Conservation (phyloP, 2,113 vertebrate species). For the Murina feae region DNA sequence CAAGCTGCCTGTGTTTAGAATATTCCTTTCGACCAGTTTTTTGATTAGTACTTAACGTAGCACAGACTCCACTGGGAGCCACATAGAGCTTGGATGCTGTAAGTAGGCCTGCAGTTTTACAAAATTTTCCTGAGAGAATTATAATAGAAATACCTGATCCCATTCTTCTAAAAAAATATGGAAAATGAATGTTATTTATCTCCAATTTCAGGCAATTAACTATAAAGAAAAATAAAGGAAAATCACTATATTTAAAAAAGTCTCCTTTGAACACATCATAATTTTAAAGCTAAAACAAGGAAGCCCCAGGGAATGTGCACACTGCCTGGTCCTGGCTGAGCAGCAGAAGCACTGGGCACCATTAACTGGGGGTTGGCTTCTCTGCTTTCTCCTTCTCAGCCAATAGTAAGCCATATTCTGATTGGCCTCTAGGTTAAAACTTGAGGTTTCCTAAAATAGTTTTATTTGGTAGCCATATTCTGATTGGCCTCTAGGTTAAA, state of each 20-base stretch:
- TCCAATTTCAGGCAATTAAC: not conserved
- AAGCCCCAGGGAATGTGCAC: not conserved
- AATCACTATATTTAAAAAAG: not conserved
- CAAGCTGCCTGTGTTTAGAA: not conserved
- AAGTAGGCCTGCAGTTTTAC: not conserved
- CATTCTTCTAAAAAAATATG: not conserved
- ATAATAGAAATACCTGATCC: not conserved
- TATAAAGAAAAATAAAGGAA: not conserved
- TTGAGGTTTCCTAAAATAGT: not conserved
- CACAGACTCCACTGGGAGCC: not conserved
- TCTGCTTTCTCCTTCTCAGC: not conserved
- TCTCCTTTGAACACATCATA: not conserved
- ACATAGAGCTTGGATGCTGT: not conserved
- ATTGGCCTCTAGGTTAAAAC: not conserved
- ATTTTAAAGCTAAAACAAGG: not conserved
- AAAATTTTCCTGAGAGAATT: conserved; percentile 24
- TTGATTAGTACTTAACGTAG: not conserved
- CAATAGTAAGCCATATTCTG: not conserved
- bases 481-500: not conserved
- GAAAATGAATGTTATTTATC: not conserved
- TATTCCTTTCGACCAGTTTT: not conserved
- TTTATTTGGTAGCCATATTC: not conserved
- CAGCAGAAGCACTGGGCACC: not conserved
- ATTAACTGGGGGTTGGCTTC: not conserved
- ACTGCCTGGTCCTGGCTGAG: not conserved